A percentile compares a stretch with the other conserved stretches of the same genome.
Evolutionary conservation across 2,888 invertebrate species (phyloP).

Genomic region (Hyposoter didymator): DNA sequence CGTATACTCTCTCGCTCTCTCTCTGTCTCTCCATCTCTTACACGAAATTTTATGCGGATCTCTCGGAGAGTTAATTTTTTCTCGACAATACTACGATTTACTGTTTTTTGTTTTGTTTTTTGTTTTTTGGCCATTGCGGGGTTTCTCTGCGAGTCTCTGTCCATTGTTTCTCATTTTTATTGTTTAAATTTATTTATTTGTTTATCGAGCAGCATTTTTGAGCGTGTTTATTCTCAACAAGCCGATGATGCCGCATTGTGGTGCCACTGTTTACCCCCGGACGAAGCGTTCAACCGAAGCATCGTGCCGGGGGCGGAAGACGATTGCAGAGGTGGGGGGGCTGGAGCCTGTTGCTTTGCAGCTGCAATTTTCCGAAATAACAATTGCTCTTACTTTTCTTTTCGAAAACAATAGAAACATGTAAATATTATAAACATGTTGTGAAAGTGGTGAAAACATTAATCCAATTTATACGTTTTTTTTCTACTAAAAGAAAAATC

Average conservation of each 20-base stretch:
- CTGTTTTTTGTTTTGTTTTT: too few species aligned
- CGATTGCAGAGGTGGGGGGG: conserved; percentile 81
- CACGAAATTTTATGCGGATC: background rate
- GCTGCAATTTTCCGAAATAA: conserved; percentile 80
- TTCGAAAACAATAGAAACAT: conserved; percentile 38
- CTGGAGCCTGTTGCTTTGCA: conserved; percentile 83
- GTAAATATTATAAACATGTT: background rate
- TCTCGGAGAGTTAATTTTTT: background rate
- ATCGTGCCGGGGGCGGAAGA: conserved; percentile 79
- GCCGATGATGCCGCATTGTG: conserved; percentile 78
- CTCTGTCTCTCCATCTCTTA: background rate
- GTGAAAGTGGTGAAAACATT: background rate
- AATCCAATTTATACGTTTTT: background rate
- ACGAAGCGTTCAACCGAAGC: conserved; percentile 78
- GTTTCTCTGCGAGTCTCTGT: background rate
- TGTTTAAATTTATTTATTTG: background rate
- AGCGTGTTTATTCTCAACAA: conserved; percentile 71
- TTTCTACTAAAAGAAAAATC: conserved; percentile 28
- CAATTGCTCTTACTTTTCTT: conserved; percentile 65
- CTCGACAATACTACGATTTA: background rate
- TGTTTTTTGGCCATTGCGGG: background rate
- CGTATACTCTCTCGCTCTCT: conserved; percentile 8
- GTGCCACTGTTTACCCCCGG: conserved; percentile 78
- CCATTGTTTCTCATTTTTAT: too few species aligned
- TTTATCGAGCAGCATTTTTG: conserved; percentile 18